Base-by-base conservation (phyloP, 2,888 invertebrate species). In the Pristionchus japonicus region DNA sequence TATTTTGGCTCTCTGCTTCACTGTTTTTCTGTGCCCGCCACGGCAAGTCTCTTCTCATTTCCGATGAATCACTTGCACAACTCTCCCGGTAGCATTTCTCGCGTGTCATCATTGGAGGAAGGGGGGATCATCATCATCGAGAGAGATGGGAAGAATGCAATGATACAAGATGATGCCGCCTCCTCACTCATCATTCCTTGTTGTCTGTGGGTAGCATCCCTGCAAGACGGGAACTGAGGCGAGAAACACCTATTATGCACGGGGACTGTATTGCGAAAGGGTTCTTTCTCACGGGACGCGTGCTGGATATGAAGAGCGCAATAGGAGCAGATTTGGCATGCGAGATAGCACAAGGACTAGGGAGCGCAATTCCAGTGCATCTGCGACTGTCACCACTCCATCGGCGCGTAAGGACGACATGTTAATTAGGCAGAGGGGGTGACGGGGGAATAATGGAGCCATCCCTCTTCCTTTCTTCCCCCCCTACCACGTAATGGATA, bases 371-470 rank as follows among this genome's bases (percentile, higher is more conserved):
- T 3, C 67, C 6, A 47, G 47, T 47, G 40, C 43, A 70, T 11
- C n/a, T 11, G 9, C 17, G 43, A 7, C 77, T 77, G 77, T 77
- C 77, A 77, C 77, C 77, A 77, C n/a, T 77, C 13, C 77, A 43
- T 77, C 77, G 43, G 20, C 77, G 77, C 77, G 77, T 47, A 27
- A 77, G 40, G 43, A 11, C 43, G 27, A 77, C 43, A 27, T 15
- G 77, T 40, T 77, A 77, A 77, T 77, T 40, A 77, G 43, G 27
- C 40, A 77, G 23, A 9, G 37, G 43, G 43, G 1, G 37, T 15
- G 77, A 77, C 47, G 77, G 70, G 15, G 57, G 47, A 43, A 47
- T 77, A 77, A 77, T 77, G 43, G 77, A 67, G 17, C 40, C 70
- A 67, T 74, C 70, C 40, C 37, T 43, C 17, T 70, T 20, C 40